phyloP scores from a whole-genome alignment of 2,888 invertebrate genomes.

The Cosmopolites sordidus region DNA sequence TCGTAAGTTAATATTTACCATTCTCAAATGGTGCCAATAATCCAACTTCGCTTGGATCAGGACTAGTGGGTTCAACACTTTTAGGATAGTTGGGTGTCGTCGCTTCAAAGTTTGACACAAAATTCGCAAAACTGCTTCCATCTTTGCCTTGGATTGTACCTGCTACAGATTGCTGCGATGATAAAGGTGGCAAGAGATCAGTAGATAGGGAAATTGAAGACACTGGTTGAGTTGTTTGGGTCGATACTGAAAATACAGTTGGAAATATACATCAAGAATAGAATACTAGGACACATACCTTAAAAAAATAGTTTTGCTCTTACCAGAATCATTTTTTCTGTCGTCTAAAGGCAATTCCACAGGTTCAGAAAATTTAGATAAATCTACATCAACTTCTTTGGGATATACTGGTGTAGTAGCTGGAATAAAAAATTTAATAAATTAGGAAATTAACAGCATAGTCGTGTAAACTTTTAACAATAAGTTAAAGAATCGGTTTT shows the following conservation, averaged over 20 bases:
- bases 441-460: neutral
- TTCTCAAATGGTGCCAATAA: slow-evolving; percentile 30
- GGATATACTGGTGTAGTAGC: slow-evolving; percentile 39
- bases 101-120: slow-evolving; percentile 34
- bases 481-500: neutral
- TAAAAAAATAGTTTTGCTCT: no score
- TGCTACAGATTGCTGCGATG: neutral
- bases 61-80: slow-evolving; percentile 36
- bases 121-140: slow-evolving; percentile 27
- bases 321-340: slow-evolving; percentile 5
- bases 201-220: slow-evolving; percentile 28
- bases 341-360: slow-evolving; percentile 15
- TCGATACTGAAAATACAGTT: slow-evolving; percentile 8
- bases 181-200: slow-evolving; percentile 34
- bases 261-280: no score
- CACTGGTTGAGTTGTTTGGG: slow-evolving; percentile 28
- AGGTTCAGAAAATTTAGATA: slow-evolving; percentile 19
- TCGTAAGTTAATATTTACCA: no score
- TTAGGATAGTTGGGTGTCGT: slow-evolving; percentile 38
- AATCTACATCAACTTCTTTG: slow-evolving; percentile 27
- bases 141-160: neutral
- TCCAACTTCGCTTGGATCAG: slow-evolving; percentile 32
- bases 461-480: neutral
- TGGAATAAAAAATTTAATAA: slow-evolving; percentile 22
- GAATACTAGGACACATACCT: no score